Evolutionary conservation across 2,888 invertebrate genomes (phyloP).

Genomic region (Lasioglossum pauxillum): DNA sequence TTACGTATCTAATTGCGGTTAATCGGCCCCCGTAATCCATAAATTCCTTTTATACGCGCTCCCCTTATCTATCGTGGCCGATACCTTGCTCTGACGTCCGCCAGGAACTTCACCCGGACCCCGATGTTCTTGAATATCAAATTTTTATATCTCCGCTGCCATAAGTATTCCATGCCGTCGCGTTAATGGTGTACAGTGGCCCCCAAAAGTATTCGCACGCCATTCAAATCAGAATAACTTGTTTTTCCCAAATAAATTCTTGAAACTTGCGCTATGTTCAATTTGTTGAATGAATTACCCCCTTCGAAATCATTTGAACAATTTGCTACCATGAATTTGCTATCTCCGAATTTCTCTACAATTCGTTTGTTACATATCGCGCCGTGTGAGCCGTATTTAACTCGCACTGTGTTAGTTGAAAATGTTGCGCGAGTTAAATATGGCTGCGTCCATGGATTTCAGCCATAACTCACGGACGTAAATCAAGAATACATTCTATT

Average conservation of each 20-base stretch:
- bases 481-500: neutral
- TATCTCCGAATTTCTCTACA: neutral
- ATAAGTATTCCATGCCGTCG: neutral
- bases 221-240: neutral
- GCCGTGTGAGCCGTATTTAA: neutral
- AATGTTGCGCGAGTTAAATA: neutral
- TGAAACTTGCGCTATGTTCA: too few species aligned
- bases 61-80: conserved; percentile 15
- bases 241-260: too few species aligned
- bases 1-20: conserved; percentile 66
- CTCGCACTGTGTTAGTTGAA: neutral
- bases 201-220: too few species aligned
- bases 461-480: neutral
- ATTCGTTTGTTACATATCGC: neutral
- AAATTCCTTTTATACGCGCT: conserved; percentile 41
- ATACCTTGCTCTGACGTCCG: neutral
- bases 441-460: neutral
- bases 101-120: neutral
- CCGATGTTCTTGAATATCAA: neutral
- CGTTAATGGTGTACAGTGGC: neutral
- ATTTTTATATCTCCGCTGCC: neutral
- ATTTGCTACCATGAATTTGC: neutral
- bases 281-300: neutral
- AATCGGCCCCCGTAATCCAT: conserved; percentile 61
- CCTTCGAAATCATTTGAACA: neutral